Conservation (phyloP, 1,140 invertebrate genomes). For the Globodera rostochiensis region DNA sequence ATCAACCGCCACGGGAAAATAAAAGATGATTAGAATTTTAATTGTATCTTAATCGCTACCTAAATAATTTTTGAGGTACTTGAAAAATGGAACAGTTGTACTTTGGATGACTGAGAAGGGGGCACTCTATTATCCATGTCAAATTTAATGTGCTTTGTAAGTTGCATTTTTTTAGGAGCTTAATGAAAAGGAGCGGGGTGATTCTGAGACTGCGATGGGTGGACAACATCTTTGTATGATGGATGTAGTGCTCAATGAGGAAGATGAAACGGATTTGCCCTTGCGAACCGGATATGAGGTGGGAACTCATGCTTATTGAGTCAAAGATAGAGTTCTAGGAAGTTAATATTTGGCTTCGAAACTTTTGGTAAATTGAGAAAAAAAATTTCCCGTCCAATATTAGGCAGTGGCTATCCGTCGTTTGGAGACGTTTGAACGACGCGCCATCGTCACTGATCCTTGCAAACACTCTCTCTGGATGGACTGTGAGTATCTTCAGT, state of each 20-base stretch:
- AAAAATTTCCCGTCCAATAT: no score
- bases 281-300: constrained; percentile 28
- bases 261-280: constrained; percentile 16
- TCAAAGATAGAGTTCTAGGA: background rate
- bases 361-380: no score
- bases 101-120: no score
- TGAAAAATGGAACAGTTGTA: no score
- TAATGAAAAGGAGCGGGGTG: background rate
- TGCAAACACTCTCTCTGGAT: constrained; percentile 52
- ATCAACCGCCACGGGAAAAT: no score
- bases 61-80: no score
- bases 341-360: constrained; percentile 14
- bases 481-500: constrained; percentile 59
- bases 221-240: constrained; percentile 21
- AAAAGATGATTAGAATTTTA: no score
- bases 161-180: background rate
- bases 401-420: constrained; percentile 31
- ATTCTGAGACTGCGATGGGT: background rate
- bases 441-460: constrained; percentile 14
- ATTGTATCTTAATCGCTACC: no score
- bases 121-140: no score
- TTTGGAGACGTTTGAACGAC: constrained; percentile 7
- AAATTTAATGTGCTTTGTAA: background rate
- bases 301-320: background rate
- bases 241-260: constrained; percentile 24